A percentile compares a stretch with the other conserved stretches of the same genome.
These are phyloP conservation scores for Seriola rivoliana DNA, from an alignment of 2,113 vertebrate genomes.

Conservation along the genomic window DNA sequence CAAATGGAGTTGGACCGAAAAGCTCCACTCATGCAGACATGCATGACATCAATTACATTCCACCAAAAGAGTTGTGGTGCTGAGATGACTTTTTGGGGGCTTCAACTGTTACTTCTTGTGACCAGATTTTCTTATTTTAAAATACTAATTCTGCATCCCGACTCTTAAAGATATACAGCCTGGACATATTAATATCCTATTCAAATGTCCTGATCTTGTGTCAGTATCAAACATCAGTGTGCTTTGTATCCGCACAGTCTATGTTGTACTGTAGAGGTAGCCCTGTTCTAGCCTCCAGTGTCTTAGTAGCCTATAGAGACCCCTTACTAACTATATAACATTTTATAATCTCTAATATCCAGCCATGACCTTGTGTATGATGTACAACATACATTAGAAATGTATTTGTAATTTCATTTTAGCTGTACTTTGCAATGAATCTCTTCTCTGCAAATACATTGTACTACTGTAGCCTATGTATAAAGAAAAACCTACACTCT, in stretches of 20 bases:
- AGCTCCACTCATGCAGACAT: conserved; percentile 41
- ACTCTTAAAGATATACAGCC: conserved; percentile 36
- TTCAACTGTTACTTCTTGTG: conserved; percentile 32
- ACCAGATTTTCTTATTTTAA: conserved; percentile 35
- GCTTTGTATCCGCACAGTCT: conserved; percentile 66
- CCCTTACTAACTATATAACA: conserved; percentile 59
- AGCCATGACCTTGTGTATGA: conserved; percentile 70
- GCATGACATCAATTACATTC: conserved; percentile 48
- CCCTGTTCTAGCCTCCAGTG: conserved; percentile 64
- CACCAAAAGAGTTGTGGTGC: conserved; percentile 39
- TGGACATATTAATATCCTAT: conserved; percentile 41
- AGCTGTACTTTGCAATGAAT: conserved; percentile 63
- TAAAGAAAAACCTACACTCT: conserved; percentile 74
- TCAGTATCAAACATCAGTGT: conserved; percentile 65
- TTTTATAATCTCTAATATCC: conserved; percentile 71
- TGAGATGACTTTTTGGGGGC: conserved; percentile 13
- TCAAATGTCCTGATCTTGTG: conserved; percentile 41
- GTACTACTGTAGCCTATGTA: conserved; percentile 76
- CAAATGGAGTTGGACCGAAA: conserved; percentile 5
- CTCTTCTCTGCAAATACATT: conserved; percentile 67
- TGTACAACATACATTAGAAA: conserved; percentile 68
- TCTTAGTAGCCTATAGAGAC: conserved; percentile 67
- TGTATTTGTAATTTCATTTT: conserved; percentile 66
- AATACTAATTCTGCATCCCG: conserved; percentile 27
- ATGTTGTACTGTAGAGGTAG: conserved; percentile 54